A percentile compares a stretch with the other conserved stretches of the same genome.
phyloP scores from a whole-genome alignment of 1,140 invertebrate species.

The Neomicropteryx cornuta region DNA sequence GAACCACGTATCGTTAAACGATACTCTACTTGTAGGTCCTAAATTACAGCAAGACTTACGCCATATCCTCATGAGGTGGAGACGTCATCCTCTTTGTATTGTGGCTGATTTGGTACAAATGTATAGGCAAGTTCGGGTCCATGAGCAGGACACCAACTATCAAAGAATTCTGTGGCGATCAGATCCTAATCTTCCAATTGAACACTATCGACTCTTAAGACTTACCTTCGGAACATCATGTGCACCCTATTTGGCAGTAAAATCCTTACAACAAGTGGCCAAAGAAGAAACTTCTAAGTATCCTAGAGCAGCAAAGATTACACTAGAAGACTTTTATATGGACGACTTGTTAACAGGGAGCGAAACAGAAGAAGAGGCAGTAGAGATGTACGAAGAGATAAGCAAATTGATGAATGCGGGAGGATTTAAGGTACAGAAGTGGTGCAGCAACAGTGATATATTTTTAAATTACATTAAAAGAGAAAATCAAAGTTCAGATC shows the following conservation, averaged over 20 bases:
- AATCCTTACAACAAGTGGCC: conserved; percentile 18
- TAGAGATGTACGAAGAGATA: conserved; percentile 14
- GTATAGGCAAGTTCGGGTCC: conserved; percentile 24
- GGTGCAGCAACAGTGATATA: conserved; percentile 11
- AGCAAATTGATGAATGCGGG: conserved; percentile 14
- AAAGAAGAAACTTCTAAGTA: conserved; percentile 17
- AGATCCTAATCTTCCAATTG: conserved; percentile 5
- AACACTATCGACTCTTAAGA: conserved; percentile 16
- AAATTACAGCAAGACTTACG: conserved; percentile 30
- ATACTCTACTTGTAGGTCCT: conserved; percentile 25
- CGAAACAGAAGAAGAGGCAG: conserved; percentile 15
- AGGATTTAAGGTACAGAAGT: conserved; percentile 19
- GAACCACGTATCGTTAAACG: conserved; percentile 27
- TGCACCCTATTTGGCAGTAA: conserved; percentile 25
- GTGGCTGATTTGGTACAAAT: conserved; percentile 30
- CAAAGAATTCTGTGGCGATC: conserved; percentile 31
- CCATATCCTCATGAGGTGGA: conserved; percentile 28
- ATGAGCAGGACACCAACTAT: conserved; percentile 18
- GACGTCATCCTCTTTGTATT: conserved; percentile 23
- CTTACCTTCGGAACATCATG: conserved; percentile 25
- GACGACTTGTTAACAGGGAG: conserved; percentile 25
- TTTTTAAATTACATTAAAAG: conserved; percentile 10
- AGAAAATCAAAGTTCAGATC: conserved; percentile 6
- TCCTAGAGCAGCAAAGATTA: conserved; percentile 15
- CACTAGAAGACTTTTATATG: conserved; percentile 22